These are phyloP conservation scores for Diplodus sargus DNA, from an alignment of 2,797 vertebrate genomes.

Conservation along the genomic window DNA sequence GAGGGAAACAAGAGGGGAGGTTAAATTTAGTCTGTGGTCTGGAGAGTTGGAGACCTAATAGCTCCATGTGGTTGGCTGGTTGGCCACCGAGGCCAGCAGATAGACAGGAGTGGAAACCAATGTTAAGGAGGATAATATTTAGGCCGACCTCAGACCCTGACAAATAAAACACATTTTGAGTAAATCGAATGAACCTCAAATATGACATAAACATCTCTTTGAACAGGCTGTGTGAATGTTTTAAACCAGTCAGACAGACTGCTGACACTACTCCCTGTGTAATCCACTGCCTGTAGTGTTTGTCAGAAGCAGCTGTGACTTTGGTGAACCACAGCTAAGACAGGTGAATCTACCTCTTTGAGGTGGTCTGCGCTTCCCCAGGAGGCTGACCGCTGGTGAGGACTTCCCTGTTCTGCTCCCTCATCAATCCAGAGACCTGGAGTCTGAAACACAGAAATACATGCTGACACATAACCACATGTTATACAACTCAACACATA, in stretches of 20 bases:
- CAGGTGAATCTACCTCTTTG: conserved; percentile 90
- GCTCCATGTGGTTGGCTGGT: conserved; percentile 69
- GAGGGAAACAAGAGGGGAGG: conserved; percentile 57
- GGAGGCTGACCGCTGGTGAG: conserved; percentile 95
- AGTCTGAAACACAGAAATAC: conserved; percentile 84
- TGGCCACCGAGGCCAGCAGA: conserved; percentile 63
- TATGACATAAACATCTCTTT: conserved; percentile 58
- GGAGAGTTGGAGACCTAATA: conserved; percentile 70
- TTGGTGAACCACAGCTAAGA: background rate
- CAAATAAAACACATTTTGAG: conserved; percentile 69
- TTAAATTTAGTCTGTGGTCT: conserved; percentile 79
- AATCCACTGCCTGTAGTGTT: background rate
- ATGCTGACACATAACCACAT: conserved; percentile 35
- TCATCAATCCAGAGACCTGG: conserved; percentile 95
- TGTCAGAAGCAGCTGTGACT: conserved; percentile 19
- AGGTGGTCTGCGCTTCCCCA: conserved; percentile 97
- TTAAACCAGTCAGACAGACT: background rate
- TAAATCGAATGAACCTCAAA: conserved; percentile 58
- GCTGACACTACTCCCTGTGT: background rate
- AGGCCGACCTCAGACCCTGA: conserved; percentile 70
- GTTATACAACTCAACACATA: background rate
- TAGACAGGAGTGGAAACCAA: conserved; percentile 67
- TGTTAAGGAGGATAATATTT: conserved; percentile 68
- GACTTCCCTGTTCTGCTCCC: conserved; percentile 87
- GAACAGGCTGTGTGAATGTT: conserved; percentile 19